These are phyloP conservation scores for Dromiciops gliroides DNA, from an alignment of 2,113 vertebrate genomes.

Conservation along the genomic window DNA sequence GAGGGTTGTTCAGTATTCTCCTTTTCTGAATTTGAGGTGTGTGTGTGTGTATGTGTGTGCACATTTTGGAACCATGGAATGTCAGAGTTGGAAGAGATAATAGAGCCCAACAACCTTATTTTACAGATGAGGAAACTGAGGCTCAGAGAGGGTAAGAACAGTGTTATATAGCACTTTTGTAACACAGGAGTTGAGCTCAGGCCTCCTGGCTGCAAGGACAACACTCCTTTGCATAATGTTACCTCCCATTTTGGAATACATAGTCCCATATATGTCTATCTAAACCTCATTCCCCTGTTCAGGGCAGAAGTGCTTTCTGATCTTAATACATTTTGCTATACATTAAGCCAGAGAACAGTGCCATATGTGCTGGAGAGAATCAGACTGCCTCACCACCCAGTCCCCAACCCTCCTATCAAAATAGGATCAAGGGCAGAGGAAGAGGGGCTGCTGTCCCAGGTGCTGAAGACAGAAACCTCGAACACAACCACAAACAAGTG, in stretches of 20 bases:
- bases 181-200: background rate
- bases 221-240: background rate
- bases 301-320: background rate
- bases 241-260: background rate
- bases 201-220: background rate
- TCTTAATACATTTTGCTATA: too few relatives aligned
- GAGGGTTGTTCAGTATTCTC: background rate
- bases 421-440: background rate
- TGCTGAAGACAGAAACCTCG: conserved; percentile 45
- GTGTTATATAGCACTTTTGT: background rate
- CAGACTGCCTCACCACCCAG: too few relatives aligned
- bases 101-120: background rate
- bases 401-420: background rate
- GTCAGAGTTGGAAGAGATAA: background rate
- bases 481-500: background rate
- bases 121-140: background rate
- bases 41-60: background rate
- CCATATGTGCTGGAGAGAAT: too few relatives aligned
- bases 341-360: too few relatives aligned
- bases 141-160: background rate
- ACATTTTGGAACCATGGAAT: background rate
- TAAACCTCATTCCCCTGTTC: background rate
- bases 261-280: background rate
- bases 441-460: conserved; percentile 53
- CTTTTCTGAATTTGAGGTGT: background rate